phyloP scores from a whole-genome alignment of 2,888 invertebrate species.

The Scaptomyza tumidula region DNA sequence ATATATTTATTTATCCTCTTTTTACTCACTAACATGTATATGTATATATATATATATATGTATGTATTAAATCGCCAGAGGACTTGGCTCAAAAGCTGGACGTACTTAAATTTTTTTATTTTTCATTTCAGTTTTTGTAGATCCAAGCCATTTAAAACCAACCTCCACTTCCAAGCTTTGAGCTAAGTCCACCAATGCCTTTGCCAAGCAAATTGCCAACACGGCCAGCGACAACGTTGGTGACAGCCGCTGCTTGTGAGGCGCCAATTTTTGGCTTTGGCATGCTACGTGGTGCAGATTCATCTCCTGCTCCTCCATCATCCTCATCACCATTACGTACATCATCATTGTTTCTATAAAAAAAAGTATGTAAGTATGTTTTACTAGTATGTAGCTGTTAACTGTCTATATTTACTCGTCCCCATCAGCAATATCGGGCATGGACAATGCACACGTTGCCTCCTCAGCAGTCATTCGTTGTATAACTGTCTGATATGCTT shows the following conservation, averaged over 20 bases:
- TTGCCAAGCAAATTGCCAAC: conserved; percentile 96
- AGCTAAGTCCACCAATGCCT: conserved; percentile 94
- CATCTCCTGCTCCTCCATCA: conserved; percentile 61
- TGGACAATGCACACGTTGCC: conserved; percentile 94
- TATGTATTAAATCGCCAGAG: conserved; percentile 10
- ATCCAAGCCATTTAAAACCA: conserved; percentile 89
- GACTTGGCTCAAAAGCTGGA: conserved; percentile 49
- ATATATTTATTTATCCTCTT: not conserved
- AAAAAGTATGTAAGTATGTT: not conserved
- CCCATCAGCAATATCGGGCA: conserved; percentile 91
- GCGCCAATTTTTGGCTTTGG: conserved; percentile 82
- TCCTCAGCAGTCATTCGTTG: conserved; percentile 98
- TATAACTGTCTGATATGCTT: conserved; percentile 96
- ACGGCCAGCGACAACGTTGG: conserved; percentile 89
- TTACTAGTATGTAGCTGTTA: not conserved
- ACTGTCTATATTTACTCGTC: conserved; percentile 84
- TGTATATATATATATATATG: not conserved
- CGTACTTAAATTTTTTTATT: not conserved
- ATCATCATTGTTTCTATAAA: conserved; percentile 65
- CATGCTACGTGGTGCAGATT: conserved; percentile 65
- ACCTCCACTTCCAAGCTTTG: conserved; percentile 94
- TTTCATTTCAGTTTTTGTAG: not conserved
- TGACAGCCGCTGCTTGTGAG: conserved; percentile 82
- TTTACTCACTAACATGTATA: not conserved
- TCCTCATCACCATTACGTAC: conserved; percentile 76